phyloP scores from a whole-genome alignment of 2,888 invertebrate genomes.

The Caenorhabditis zanzibari region DNA sequence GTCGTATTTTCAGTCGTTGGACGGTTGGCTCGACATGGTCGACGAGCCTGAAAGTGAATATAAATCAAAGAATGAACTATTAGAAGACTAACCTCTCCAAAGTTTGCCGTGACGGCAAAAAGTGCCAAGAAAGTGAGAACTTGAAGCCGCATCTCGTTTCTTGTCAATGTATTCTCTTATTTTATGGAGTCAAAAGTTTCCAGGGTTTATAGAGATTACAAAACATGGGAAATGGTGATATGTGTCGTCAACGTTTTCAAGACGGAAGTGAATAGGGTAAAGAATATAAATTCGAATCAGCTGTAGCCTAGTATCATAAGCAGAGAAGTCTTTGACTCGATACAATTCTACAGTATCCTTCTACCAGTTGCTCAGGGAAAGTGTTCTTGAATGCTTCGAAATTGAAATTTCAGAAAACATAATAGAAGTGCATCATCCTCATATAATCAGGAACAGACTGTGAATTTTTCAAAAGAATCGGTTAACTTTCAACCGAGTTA shows the following conservation, averaged over 20 bases:
- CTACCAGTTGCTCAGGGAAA: no score
- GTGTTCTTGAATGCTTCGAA: no score
- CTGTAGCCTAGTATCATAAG: no score
- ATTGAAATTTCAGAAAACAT: no score
- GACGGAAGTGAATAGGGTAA: slow-evolving; percentile 9
- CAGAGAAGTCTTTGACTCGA: no score
- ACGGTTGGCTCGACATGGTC: slow-evolving; percentile 30
- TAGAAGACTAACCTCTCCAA: not conserved
- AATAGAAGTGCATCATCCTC: no score
- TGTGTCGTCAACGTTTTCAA: slow-evolving; percentile 14
- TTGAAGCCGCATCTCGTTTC: slow-evolving; percentile 43
- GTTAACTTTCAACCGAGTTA: no score
- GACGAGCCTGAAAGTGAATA: slow-evolving; percentile 4
- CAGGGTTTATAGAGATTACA: not conserved
- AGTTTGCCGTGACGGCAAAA: slow-evolving; percentile 7
- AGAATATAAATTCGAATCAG: no score
- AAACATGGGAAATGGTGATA: slow-evolving; percentile 1
- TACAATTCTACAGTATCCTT: no score
- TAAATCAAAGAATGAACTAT: not conserved
- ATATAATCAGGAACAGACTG: no score
- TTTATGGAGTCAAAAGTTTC: slow-evolving; percentile 9
- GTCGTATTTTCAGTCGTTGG: slow-evolving; percentile 14
- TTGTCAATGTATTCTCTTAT: not conserved
- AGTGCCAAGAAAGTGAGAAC: slow-evolving; percentile 17
- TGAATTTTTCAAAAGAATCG: no score